Evolutionary conservation across 2,888 invertebrate species (phyloP).

Genomic region (Deilephila porcellus): DNA sequence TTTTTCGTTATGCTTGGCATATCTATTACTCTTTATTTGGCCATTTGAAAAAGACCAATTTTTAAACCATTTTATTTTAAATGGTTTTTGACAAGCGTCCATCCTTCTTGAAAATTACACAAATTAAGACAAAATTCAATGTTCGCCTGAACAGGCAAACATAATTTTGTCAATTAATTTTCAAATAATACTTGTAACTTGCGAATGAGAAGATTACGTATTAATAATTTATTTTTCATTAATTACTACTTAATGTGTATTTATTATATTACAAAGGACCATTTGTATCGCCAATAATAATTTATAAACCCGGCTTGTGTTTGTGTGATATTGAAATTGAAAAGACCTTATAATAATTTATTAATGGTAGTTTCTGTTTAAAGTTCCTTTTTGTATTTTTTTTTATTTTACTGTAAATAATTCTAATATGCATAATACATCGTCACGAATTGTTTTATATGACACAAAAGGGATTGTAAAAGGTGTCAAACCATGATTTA

Average conservation of each 20-base stretch:
- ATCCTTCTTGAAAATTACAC: neutral
- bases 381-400: neutral
- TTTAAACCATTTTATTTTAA: neutral
- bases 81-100: neutral
- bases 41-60: neutral
- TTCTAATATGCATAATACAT: neutral
- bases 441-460: neutral
- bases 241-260: neutral
- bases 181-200: neutral
- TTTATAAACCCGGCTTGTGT: slow-evolving; percentile 11
- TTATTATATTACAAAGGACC: neutral
- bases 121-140: neutral
- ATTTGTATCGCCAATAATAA: neutral
- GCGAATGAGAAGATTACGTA: neutral
- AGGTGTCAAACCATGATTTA: neutral
- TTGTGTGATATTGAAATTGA: slow-evolving; percentile 33
- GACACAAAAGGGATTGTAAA: neutral
- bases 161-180: neutral
- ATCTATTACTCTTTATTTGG: neutral
- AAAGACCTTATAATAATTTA: slow-evolving; percentile 12
- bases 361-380: slow-evolving; percentile 1
- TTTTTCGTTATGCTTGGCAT: neutral
- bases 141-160: too few species aligned
- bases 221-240: neutral
- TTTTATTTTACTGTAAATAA: neutral